Percentiles rank a stretch among this genome's conserved stretches.
Conservation (phyloP, 2,797 vertebrate species). For the Dendrocincla tyrannina region DNA sequence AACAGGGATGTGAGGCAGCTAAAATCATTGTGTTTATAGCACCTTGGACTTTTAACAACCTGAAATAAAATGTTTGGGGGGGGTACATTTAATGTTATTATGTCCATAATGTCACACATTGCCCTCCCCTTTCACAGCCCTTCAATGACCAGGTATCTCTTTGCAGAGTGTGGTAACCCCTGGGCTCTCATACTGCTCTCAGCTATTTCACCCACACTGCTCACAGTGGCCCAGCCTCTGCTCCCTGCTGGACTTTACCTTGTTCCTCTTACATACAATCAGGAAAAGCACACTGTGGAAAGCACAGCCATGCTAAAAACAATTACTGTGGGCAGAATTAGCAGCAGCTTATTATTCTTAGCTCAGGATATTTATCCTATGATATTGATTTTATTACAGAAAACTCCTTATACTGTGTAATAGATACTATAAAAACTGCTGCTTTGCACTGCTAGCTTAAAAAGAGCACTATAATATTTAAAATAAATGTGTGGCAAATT, state of each 20-base stretch:
- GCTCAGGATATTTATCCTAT: slow-evolving; percentile 9
- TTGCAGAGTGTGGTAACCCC: not conserved
- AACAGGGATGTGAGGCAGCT: not conserved
- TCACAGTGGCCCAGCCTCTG: not conserved
- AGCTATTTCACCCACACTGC: not conserved
- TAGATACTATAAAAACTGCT: not conserved
- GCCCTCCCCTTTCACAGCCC: not conserved
- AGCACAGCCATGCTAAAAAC: not conserved
- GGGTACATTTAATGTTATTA: not conserved
- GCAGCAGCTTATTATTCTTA: not conserved
- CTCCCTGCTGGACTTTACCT: not conserved
- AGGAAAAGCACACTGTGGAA: not conserved
- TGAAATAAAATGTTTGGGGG: not conserved
- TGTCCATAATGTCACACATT: not conserved
- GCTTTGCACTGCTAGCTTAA: not conserved
- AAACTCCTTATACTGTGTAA: not conserved
- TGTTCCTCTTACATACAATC: not conserved
- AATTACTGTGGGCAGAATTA: not conserved
- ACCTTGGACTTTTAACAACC: not conserved
- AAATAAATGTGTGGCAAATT: not conserved
- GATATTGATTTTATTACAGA: slow-evolving; percentile 26
- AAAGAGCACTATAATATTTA: not conserved
- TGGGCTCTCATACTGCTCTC: not conserved
- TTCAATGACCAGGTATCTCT: not conserved
- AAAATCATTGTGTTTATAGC: not conserved